Percentiles rank a stretch among this genome's conserved stretches.
Conservation (phyloP, 2,113 vertebrate species). For the Dipodomys merriami region DNA sequence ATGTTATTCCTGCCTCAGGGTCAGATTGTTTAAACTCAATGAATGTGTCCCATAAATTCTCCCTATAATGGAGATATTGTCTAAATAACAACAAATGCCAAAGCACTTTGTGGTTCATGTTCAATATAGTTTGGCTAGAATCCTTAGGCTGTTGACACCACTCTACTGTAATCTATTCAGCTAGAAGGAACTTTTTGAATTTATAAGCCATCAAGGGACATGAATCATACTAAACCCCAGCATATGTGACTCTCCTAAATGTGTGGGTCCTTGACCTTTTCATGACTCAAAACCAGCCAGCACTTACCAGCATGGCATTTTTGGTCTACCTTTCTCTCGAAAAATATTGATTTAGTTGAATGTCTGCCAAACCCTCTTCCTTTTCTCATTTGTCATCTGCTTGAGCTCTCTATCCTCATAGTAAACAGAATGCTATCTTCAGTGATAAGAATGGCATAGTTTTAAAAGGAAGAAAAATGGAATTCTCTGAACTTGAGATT, state of each 20-base stretch:
- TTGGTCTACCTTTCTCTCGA: background rate
- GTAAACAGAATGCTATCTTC: background rate
- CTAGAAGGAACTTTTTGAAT: conserved; percentile 64
- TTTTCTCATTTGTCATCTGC: conserved; percentile 37
- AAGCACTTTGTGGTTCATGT: conserved; percentile 57
- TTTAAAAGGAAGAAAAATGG: background rate
- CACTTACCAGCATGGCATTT: background rate
- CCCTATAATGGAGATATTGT: conserved; percentile 61
- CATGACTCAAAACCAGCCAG: conserved; percentile 7
- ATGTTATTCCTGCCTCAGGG: conserved; percentile 57
- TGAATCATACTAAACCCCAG: conserved; percentile 62
- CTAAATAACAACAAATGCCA: conserved; percentile 73
- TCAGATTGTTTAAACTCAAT: conserved; percentile 48
- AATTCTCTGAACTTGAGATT: background rate
- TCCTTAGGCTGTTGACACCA: conserved; percentile 44
- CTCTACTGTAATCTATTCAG: conserved; percentile 64
- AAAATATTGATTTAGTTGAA: conserved; percentile 64
- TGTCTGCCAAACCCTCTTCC: conserved; percentile 29
- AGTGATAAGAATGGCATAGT: background rate
- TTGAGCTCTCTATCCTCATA: background rate
- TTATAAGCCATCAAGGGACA: conserved; percentile 62
- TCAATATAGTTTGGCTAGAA: conserved; percentile 57
- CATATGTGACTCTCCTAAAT: conserved; percentile 47
- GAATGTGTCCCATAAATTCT: conserved; percentile 67
- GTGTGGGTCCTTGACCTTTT: conserved; percentile 57